Conservation (phyloP, 2,888 invertebrate species). For the Brenthis daphne region DNA sequence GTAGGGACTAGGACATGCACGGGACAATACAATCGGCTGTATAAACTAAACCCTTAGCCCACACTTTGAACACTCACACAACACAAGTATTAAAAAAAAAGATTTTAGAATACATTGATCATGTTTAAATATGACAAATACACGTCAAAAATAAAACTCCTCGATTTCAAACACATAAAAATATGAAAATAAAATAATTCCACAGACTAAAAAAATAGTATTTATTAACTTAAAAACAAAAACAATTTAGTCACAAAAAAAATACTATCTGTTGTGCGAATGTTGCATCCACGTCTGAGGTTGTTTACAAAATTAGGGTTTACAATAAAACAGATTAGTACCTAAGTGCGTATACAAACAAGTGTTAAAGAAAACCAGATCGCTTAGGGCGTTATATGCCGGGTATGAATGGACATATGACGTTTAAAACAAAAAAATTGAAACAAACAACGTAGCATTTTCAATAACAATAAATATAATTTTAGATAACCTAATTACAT, state of each 20-base stretch:
- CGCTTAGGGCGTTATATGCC: conserved; percentile 70
- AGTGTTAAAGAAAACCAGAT: conserved; percentile 78
- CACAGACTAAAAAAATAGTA: neutral
- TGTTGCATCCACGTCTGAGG: conserved; percentile 34
- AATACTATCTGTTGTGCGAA: conserved; percentile 40
- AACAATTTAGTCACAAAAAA: neutral
- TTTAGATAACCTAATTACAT: too few relatives aligned
- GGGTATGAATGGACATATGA: conserved; percentile 49
- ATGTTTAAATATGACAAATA: neutral
- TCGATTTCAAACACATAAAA: conserved; percentile 25
- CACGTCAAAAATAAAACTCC: neutral
- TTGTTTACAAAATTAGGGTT: conserved; percentile 46
- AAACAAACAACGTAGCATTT: neutral
- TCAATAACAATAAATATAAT: too few relatives aligned
- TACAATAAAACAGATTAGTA: conserved; percentile 64
- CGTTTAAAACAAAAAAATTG: neutral
- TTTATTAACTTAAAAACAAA: too few relatives aligned
- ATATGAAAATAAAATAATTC: neutral
- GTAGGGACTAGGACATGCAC: conserved; percentile 66
- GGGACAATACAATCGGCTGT: conserved; percentile 59
- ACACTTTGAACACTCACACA: conserved; percentile 48
- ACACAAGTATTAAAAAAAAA: conserved; percentile 2
- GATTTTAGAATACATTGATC: neutral
- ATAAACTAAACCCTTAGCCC: conserved; percentile 53
- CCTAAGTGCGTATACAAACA: conserved; percentile 74